Conservation (phyloP, 2,113 vertebrate species). For the Loxodonta africana region DNA sequence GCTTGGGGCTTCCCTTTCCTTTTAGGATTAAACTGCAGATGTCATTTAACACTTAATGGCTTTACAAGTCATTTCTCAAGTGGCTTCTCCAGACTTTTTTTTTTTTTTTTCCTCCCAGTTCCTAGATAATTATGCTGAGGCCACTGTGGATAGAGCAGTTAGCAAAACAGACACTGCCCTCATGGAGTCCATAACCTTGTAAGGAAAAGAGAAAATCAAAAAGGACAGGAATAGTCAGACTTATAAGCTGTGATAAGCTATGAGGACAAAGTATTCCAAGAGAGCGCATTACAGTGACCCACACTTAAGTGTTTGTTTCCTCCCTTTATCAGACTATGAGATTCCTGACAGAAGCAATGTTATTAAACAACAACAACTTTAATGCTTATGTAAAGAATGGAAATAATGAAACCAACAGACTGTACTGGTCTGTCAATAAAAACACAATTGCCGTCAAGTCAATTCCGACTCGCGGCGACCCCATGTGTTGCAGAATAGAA, state of each 20-base stretch:
- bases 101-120: neutral
- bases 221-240: neutral
- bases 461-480: neutral
- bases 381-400: neutral
- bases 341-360: neutral
- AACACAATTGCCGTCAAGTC: neutral
- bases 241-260: neutral
- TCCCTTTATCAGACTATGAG: neutral
- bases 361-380: neutral
- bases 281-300: neutral
- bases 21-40: slow-evolving; percentile 40
- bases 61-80: slow-evolving; percentile 65
- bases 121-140: slow-evolving; percentile 45
- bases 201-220: slow-evolving; percentile 2
- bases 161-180: neutral
- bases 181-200: neutral
- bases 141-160: neutral
- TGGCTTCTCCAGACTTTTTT: neutral
- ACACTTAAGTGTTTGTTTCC: neutral
- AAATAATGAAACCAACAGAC: neutral
- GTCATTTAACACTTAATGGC: slow-evolving; percentile 25
- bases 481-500: neutral
- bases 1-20: neutral
- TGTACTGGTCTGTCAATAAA: neutral
- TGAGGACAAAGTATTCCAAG: neutral